Percentiles rank a stretch among this genome's conserved stretches.
These are phyloP conservation scores for Frieseomelitta varia DNA, from an alignment of 1,140 invertebrate species.

Conservation along the genomic window DNA sequence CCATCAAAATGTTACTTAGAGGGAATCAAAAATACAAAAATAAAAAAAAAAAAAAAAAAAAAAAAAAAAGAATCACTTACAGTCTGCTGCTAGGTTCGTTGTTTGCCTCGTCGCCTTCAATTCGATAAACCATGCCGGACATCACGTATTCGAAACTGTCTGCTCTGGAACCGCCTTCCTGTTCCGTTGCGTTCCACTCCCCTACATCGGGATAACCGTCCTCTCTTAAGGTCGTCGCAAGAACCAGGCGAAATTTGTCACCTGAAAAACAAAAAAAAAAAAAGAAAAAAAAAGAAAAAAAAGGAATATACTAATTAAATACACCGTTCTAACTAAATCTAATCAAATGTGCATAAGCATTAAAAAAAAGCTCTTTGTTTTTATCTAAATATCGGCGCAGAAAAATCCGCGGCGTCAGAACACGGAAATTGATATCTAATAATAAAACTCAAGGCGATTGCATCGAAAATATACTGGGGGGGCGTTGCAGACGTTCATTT, in stretches of 20 bases:
- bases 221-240: conserved; percentile 97
- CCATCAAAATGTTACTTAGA: too few relatives aligned
- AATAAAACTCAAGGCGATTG: conserved; percentile 49
- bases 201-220: conserved; percentile 97
- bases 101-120: conserved; percentile 97
- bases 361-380: neutral
- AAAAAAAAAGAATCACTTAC: conserved; percentile 82
- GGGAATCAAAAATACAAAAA: neutral
- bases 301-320: neutral
- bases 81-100: conserved; percentile 93
- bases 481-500: conserved; percentile 40
- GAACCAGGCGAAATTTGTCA: conserved; percentile 96
- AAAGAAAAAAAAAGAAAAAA: too few relatives aligned
- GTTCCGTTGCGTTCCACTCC: conserved; percentile 94
- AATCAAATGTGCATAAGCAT: too few relatives aligned
- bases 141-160: conserved; percentile 99
- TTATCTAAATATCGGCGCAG: neutral
- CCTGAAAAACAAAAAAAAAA: conserved; percentile 77
- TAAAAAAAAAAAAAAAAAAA: neutral
- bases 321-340: neutral
- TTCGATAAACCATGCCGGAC: conserved; percentile 99
- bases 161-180: conserved; percentile 92
- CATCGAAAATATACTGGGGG: conserved; percentile 58
- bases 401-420: conserved; percentile 3
- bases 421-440: conserved; percentile 39